These are phyloP conservation scores for Drosophila dives DNA, from an alignment of 2,888 invertebrate genomes.

Conservation along the genomic window DNA sequence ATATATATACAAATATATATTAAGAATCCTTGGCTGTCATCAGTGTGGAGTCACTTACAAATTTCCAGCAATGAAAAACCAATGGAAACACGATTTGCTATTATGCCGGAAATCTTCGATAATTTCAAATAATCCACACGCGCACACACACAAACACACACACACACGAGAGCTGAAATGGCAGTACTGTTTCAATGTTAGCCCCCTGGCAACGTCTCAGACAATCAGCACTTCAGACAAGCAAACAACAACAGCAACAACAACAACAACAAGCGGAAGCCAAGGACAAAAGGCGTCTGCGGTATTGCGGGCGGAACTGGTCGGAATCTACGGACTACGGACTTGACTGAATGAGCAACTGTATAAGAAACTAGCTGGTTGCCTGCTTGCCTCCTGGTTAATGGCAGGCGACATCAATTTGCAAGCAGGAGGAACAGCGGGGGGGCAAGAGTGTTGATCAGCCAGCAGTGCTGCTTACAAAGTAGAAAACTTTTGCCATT, in stretches of 20 bases:
- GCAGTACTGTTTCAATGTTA: slow-evolving; percentile 48
- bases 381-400: slow-evolving; percentile 53
- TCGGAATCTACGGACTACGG: slow-evolving; percentile 23
- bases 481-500: slow-evolving; percentile 74
- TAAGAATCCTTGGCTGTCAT: slow-evolving; percentile 49
- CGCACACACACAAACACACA: slow-evolving; percentile 21
- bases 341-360: slow-evolving; percentile 59
- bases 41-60: slow-evolving; percentile 53
- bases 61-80: slow-evolving; percentile 67
- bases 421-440: not conserved
- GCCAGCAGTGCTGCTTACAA: slow-evolving; percentile 54
- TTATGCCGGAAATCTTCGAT: slow-evolving; percentile 78
- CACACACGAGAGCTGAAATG: slow-evolving; percentile 24
- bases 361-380: slow-evolving; percentile 39
- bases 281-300: slow-evolving; percentile 48
- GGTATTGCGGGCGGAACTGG: slow-evolving; percentile 32
- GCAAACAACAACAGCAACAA: slow-evolving; percentile 12
- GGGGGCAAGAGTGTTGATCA: slow-evolving; percentile 22
- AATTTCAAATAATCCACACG: slow-evolving; percentile 71
- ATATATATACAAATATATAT: slow-evolving; percentile 29
- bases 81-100: slow-evolving; percentile 69
- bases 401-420: slow-evolving; percentile 43
- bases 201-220: slow-evolving; percentile 46
- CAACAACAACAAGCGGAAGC: slow-evolving; percentile 34
- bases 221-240: slow-evolving; percentile 56